These are phyloP conservation scores for Coelopa frigida DNA, from an alignment of 1,140 invertebrate species.

Conservation along the genomic window DNA sequence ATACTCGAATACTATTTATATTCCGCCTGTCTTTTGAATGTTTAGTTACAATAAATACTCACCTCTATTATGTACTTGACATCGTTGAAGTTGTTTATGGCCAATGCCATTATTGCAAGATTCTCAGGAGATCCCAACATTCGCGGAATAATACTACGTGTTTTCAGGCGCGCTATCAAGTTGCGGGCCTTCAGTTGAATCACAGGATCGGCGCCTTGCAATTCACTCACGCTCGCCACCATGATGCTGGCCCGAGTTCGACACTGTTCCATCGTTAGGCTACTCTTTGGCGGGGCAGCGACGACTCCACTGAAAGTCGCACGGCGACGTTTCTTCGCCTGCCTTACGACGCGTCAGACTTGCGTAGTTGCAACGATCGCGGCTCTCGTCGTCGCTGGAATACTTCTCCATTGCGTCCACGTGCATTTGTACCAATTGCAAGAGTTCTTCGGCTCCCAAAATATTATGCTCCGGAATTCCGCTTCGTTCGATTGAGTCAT, in stretches of 20 bases:
- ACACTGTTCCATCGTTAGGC: conserved; percentile 18
- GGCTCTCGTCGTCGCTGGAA: conserved; percentile 39
- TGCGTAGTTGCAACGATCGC: conserved; percentile 26
- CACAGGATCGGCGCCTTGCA: not conserved
- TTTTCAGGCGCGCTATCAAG: not conserved
- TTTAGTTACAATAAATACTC: conserved; percentile 5
- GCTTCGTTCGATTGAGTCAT: conserved; percentile 18
- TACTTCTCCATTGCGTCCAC: conserved; percentile 23
- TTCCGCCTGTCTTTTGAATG: not conserved
- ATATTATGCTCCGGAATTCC: conserved; percentile 8
- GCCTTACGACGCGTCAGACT: conserved; percentile 29
- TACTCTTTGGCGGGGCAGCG: not conserved
- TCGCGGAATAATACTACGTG: conserved; percentile 34
- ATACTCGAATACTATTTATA: not conserved
- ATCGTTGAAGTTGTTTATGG: conserved; percentile 35
- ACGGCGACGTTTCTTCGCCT: conserved; percentile 20
- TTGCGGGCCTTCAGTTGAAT: not conserved
- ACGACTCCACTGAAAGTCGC: conserved; percentile 28
- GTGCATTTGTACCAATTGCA: conserved; percentile 32
- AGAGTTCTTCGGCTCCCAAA: conserved; percentile 28
- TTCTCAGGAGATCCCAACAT: conserved; percentile 36
- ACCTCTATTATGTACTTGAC: conserved; percentile 42
- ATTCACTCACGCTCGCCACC: conserved; percentile 2
- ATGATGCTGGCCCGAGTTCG: conserved; percentile 10
- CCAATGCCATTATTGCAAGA: conserved; percentile 36